Evolutionary conservation across 1,140 invertebrate species (phyloP), one percentile per base, ranked within the genome.

Genomic region (Probaryconus sp.): DNA sequence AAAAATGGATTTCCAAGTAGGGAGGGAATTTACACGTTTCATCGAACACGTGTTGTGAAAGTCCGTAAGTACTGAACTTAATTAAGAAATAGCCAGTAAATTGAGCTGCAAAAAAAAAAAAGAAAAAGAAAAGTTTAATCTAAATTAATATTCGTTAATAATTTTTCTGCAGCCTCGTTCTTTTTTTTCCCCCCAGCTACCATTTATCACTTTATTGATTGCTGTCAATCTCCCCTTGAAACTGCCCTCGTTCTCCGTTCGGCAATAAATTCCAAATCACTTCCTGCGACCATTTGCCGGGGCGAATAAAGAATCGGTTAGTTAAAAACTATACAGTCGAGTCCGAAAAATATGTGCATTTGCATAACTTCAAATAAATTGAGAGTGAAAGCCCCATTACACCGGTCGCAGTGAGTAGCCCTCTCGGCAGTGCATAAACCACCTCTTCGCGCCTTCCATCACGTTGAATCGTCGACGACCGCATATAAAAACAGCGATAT

Each of bases 351-450:
- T 60, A 60, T 60, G 65, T 69, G 50, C 56, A 61, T 71, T 63
- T 71, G 38, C 56, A 71, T 64, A 64, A 64, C 51, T 48, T 60
- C 33, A 64, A 64, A 71, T 64, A 64, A 71, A 64, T 58, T 51
- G 58, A 64, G 45, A 51, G 58, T 58, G 43, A 53, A 53, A 61
- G 55, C 60, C n/a, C n/a, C 60, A 71, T 71, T 64, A 71, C 40
- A 28, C 24, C 16, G 37, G 45, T 51, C 16, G 47, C 53, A 18
- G 43, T 58, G 53, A 58, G 63, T 67, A 51, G 51, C 45, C 43
- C 63, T 67, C 63, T 61, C 47, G 35, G 28, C 37, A 50, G 51
- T 45, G 31, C 42, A 63, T 70, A 63, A 70, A 61, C 55, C 40
- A 61, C n/a, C 56, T 45, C 35, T 56, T 55, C 38, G 51, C 28